phyloP scores from a whole-genome alignment of 2,113 vertebrate species.

The Psittacus erithacus region DNA sequence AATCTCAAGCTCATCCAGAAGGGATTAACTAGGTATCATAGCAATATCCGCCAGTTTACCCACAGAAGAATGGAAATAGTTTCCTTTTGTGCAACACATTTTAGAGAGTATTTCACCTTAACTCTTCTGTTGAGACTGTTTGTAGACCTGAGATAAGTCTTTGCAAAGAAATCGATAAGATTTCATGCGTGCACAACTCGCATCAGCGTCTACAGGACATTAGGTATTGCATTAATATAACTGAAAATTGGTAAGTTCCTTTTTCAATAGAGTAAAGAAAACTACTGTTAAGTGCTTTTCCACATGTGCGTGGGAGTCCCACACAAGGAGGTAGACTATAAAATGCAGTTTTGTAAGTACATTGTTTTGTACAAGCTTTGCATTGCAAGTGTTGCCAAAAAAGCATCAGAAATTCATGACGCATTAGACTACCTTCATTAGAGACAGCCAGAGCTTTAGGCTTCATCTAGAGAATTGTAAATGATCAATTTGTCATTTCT shows the following conservation, averaged over 20 bases:
- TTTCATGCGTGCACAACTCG: slow-evolving; percentile 53
- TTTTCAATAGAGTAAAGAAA: slow-evolving; percentile 52
- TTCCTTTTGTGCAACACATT: slow-evolving; percentile 41
- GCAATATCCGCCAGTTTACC: slow-evolving; percentile 38
- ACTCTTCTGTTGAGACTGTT: slow-evolving; percentile 53
- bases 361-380: background rate
- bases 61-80: slow-evolving; percentile 28
- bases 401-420: slow-evolving; percentile 31
- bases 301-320: background rate
- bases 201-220: slow-evolving; percentile 63
- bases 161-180: slow-evolving; percentile 68
- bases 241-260: slow-evolving; percentile 63
- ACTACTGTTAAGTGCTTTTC: slow-evolving; percentile 8
- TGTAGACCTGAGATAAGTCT: slow-evolving; percentile 64
- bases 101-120: slow-evolving; percentile 54
- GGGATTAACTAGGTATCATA: slow-evolving; percentile 58
- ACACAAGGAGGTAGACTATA: background rate
- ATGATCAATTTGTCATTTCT: slow-evolving; percentile 21
- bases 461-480: slow-evolving; percentile 25
- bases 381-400: background rate
- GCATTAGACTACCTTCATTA: slow-evolving; percentile 2
- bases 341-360: background rate
- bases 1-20: slow-evolving; percentile 52
- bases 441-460: background rate
- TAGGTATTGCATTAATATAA: slow-evolving; percentile 54